Conservation (phyloP, 2,888 invertebrate genomes). For the Heteromyza rotundicornis region DNA sequence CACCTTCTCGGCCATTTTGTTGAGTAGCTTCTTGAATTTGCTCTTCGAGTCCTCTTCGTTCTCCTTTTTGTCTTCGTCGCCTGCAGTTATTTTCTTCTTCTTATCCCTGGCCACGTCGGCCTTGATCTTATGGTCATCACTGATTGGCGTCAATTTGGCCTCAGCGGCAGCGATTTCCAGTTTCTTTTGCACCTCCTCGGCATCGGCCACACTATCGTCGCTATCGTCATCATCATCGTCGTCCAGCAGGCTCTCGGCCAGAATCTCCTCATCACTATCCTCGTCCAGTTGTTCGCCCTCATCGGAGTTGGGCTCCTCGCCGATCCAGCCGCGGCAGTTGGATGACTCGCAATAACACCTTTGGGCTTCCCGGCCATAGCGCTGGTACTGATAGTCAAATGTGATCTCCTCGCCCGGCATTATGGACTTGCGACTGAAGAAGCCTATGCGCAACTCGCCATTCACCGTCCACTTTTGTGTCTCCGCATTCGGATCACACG, state of each 20-base stretch:
- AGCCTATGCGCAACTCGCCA: constrained; percentile 92
- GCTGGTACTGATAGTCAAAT: constrained; percentile 97
- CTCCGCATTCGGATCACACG: constrained; percentile 98
- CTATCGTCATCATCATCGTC: constrained; percentile 62
- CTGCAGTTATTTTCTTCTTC: constrained; percentile 9
- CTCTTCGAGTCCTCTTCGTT: constrained; percentile 32
- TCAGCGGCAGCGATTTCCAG: constrained; percentile 35
- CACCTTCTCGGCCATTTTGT: constrained; percentile 37
- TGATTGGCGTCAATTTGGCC: constrained; percentile 29
- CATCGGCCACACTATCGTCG: constrained; percentile 23
- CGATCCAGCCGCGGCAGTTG: constrained; percentile 95
- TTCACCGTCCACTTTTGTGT: constrained; percentile 98
- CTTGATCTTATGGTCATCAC: constrained; percentile 19
- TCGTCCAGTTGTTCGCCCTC: constrained; percentile 66
- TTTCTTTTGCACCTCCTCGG: constrained; percentile 34
- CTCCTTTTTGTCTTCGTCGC: neutral
- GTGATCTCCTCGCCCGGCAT: constrained; percentile 92
- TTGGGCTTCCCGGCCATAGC: constrained; percentile 96
- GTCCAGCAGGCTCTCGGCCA: constrained; percentile 34
- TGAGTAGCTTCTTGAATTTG: constrained; percentile 36
- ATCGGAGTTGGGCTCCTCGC: constrained; percentile 81
- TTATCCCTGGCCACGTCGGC: neutral
- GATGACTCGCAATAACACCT: constrained; percentile 91
- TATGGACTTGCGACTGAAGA: constrained; percentile 89
- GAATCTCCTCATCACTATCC: constrained; percentile 58